These are phyloP conservation scores for Pseudochirops cupreus DNA, from an alignment of 2,797 vertebrate species.

Conservation along the genomic window DNA sequence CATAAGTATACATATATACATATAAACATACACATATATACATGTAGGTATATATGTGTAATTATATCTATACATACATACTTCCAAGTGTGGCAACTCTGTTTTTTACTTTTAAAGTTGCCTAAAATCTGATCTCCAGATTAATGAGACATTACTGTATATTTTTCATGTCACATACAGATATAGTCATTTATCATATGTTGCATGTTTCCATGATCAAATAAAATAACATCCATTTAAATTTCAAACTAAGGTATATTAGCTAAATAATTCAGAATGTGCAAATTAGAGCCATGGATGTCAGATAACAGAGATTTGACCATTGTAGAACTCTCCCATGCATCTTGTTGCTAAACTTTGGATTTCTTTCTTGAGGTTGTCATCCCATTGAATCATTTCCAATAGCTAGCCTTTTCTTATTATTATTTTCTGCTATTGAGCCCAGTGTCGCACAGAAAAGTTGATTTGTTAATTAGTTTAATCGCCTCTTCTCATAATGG, in stretches of 20 bases:
- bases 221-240: conserved; percentile 49
- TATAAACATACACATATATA: neutral
- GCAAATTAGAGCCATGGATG: conserved; percentile 52
- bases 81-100: neutral
- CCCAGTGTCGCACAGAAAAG: conserved; percentile 80
- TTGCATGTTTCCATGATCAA: conserved; percentile 56
- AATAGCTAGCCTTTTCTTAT: conserved; percentile 68
- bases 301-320: conserved; percentile 62
- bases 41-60: neutral
- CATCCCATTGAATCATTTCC: conserved; percentile 54
- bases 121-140: conserved; percentile 19
- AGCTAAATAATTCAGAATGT: conserved; percentile 45
- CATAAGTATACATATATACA: neutral
- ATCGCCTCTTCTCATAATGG: conserved; percentile 86
- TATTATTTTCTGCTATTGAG: conserved; percentile 81
- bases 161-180: neutral
- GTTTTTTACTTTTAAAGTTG: neutral
- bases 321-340: conserved; percentile 66
- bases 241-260: conserved; percentile 57
- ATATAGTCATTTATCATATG: neutral
- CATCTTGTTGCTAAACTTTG: conserved; percentile 59
- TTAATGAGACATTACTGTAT: conserved; percentile 31
- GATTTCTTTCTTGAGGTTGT: conserved; percentile 68
- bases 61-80: neutral
- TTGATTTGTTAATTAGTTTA: conserved; percentile 88